Percentiles rank a stretch among this genome's conserved stretches.
phyloP scores from a whole-genome alignment of 2,797 vertebrate genomes.

The Monodelphis domestica region DNA sequence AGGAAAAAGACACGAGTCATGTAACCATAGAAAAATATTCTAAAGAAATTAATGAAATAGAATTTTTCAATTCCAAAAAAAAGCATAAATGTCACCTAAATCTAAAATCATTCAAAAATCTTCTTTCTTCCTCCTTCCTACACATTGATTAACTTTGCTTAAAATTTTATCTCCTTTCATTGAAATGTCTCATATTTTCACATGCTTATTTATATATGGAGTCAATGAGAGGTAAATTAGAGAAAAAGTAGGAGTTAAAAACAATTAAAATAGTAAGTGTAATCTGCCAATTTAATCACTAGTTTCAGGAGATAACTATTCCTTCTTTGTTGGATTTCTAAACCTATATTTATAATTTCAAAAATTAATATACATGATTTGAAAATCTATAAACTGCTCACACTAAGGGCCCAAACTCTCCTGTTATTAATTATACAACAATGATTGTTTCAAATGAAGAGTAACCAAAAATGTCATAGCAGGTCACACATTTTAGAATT shows the following conservation, averaged over 20 bases:
- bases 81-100: neutral
- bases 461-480: neutral
- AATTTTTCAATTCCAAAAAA: too few relatives aligned
- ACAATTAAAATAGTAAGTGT: neutral
- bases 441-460: neutral
- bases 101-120: neutral
- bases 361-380: neutral
- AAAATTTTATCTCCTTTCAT: neutral
- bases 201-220: neutral
- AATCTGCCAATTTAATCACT: neutral
- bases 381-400: constrained; percentile 15
- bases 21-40: too few relatives aligned
- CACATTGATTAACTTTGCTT: neutral
- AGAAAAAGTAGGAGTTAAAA: neutral
- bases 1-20: too few relatives aligned
- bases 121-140: neutral
- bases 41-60: too few relatives aligned
- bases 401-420: neutral
- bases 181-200: constrained; percentile 23
- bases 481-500: neutral
- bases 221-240: constrained; percentile 31
- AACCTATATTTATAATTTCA: neutral
- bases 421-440: constrained; percentile 21
- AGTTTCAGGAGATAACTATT: neutral
- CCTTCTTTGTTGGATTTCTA: neutral